Base-by-base conservation (phyloP, 2,797 vertebrate species). In the Mus caroli region DNA sequence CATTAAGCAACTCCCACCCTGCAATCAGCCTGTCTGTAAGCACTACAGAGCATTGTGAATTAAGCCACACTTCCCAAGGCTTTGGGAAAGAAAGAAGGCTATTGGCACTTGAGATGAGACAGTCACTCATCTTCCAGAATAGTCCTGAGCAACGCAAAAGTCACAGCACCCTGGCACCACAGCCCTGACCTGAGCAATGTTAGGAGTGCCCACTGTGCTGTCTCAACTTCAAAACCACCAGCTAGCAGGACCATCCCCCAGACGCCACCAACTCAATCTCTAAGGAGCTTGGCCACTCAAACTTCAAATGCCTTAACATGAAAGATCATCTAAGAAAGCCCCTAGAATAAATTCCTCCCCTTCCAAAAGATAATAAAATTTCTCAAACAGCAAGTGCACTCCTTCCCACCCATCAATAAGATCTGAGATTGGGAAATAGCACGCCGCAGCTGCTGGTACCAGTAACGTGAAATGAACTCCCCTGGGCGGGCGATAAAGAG, bases 221-320 rank as follows among this genome's bases (percentile, higher is more conserved):
- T 76, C 28, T 88, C 82, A 52, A 76, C 43, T 58, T 85, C 73
- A 64, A 88, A 64, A 85, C 43, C 31, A 90, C 17, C n/a, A 50
- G 76, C 43, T 79, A 56, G 84, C 28, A 6, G 95, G 75, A 93
- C 95, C 93, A 96, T 43, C n/a, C 54, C 9, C 31, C 71, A 14
- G 58, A 46, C 24, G 60, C 88, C 69, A 97, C 80, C 88, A 94
- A 62, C 85, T 76, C 80, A 95, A 94, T 64, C 82, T 93, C 93
- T 96, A 97, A 96, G 92, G 52, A 0, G 85, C 86, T 92, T 92
- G 69, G 46, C 85, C 54, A 80, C 56, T 93, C 78, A 88, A 67
- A 92, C 84, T 88, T 96, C 96, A 96, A 97, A 92, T 6, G 31
- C 96, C 96, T 97, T 97, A 97, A 97, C 94, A 95, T 90, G 87